phyloP scores from a whole-genome alignment of 2,888 invertebrate species.

The Cabera pusaria region DNA sequence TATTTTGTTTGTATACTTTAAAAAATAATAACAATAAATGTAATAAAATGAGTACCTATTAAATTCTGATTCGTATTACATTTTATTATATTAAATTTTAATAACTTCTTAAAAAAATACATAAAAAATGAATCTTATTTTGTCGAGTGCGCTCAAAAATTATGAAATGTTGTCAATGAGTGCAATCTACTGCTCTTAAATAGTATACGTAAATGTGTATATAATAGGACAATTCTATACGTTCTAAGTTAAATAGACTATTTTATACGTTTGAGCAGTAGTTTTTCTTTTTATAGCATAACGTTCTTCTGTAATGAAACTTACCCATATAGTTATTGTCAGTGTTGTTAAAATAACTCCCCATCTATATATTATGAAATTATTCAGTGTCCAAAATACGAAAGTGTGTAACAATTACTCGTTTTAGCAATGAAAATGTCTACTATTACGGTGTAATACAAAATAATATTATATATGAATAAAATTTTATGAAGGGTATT shows the following conservation, averaged over 20 bases:
- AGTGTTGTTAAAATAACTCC: slow-evolving; percentile 12
- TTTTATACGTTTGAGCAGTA: slow-evolving; percentile 1
- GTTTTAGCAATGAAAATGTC: slow-evolving; percentile 24
- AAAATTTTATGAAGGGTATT: slow-evolving; percentile 28
- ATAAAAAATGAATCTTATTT: too few species aligned
- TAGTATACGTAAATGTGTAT: slow-evolving; percentile 4
- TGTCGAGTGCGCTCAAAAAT: too few species aligned
- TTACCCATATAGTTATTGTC: slow-evolving; percentile 14
- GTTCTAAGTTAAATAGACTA: too few species aligned
- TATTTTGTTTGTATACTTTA: too few species aligned
- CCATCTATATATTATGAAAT: slow-evolving; percentile 19
- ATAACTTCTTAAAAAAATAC: too few species aligned
- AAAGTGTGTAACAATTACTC: slow-evolving; percentile 24
- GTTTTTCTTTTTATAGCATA: slow-evolving; percentile 2
- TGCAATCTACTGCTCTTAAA: background rate
- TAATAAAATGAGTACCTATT: too few species aligned
- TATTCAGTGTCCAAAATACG: slow-evolving; percentile 21
- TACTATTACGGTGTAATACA: slow-evolving; percentile 28
- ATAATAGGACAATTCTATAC: slow-evolving; percentile 22
- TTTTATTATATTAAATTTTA: too few species aligned
- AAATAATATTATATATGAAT: slow-evolving; percentile 32
- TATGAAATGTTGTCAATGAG: too few species aligned
- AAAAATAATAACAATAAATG: too few species aligned
- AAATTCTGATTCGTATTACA: too few species aligned
- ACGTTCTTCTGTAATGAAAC: slow-evolving; percentile 11